Conservation (phyloP, 2,113 vertebrate species). For the Oriolus oriolus region DNA sequence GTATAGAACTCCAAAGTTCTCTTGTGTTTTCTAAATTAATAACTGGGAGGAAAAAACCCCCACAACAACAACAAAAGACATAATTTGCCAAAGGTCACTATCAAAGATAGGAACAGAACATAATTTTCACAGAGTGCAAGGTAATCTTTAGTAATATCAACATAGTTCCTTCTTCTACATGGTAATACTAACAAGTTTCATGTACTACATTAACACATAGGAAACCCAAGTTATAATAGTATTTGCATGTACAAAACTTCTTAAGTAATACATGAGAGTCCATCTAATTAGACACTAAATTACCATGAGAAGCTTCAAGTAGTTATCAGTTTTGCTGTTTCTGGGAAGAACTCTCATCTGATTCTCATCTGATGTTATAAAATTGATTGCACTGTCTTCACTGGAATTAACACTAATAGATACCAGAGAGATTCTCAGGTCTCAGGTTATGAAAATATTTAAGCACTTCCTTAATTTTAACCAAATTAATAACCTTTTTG, state of each 20-base stretch:
- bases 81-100: background rate
- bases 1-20: background rate
- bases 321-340: conserved; percentile 9
- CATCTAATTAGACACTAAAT: conserved; percentile 26
- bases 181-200: background rate
- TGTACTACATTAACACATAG: background rate
- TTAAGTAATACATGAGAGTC: background rate
- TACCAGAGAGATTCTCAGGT: background rate
- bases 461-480: background rate
- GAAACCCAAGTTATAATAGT: background rate
- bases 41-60: rapidly evolving
- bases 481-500: background rate
- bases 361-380: background rate
- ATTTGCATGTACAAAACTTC: background rate
- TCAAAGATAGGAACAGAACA: background rate
- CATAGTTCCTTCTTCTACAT: background rate
- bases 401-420: background rate
- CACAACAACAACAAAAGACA: background rate
- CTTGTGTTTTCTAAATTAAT: background rate
- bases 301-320: background rate
- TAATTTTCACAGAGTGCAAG: background rate
- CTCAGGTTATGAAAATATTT: background rate
- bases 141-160: background rate
- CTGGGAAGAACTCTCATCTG: background rate
- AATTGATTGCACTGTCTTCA: background rate